These are phyloP conservation scores for Rhinolophus ferrumequinum DNA, from an alignment of 2,113 vertebrate genomes.

Conservation along the genomic window DNA sequence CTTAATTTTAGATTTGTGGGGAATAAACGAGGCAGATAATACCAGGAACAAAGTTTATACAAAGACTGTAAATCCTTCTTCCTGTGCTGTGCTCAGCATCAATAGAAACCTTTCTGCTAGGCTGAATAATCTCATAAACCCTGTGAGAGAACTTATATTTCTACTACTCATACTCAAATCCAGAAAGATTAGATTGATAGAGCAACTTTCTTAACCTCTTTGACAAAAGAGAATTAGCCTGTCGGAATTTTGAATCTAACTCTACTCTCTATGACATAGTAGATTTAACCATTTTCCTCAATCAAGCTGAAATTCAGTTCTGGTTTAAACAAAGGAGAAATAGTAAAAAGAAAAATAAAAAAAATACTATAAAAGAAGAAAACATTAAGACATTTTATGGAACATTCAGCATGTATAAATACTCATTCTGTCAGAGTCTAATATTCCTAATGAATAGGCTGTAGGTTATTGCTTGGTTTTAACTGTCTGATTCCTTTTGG, in stretches of 20 bases:
- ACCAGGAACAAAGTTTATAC: conserved; percentile 66
- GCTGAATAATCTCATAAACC: conserved; percentile 72
- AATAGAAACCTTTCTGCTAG: conserved; percentile 63
- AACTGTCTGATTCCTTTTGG: neutral
- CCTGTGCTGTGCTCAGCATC: neutral
- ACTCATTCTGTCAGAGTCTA: neutral
- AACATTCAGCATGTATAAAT: neutral
- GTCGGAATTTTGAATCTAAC: conserved; percentile 56
- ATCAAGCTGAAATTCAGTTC: conserved; percentile 52
- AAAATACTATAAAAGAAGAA: neutral
- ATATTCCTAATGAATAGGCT: neutral
- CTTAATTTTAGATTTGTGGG: conserved; percentile 48
- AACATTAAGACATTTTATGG: neutral
- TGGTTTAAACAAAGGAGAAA: conserved; percentile 6
- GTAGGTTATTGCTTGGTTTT: neutral
- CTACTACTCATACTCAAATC: conserved; percentile 70
- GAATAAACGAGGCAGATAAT: conserved; percentile 64
- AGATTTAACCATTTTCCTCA: conserved; percentile 56
- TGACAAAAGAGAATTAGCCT: conserved; percentile 69
- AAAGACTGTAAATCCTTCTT: conserved; percentile 66
- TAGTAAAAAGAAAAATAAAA: neutral
- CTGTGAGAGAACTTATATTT: conserved; percentile 54
- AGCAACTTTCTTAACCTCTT: conserved; percentile 73
- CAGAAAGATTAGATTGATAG: conserved; percentile 63
- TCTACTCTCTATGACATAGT: conserved; percentile 56